These are phyloP conservation scores for Turnix velox DNA, from an alignment of 2,113 vertebrate genomes.

Conservation along the genomic window DNA sequence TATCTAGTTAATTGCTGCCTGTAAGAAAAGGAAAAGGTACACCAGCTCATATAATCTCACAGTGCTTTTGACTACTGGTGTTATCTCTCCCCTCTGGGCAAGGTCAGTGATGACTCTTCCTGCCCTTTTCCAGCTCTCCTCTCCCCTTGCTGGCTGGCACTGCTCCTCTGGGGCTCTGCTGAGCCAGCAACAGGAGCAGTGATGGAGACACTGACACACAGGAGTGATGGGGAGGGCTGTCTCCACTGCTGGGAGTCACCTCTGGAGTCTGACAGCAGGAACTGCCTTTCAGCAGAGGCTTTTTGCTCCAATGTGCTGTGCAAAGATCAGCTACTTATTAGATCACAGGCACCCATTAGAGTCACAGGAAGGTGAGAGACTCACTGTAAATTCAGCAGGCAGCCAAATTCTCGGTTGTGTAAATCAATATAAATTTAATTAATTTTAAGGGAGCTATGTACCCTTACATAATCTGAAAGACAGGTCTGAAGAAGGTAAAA, in stretches of 20 bases:
- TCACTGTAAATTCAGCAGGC: not conserved
- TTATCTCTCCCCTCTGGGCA: not conserved
- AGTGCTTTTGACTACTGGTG: not conserved
- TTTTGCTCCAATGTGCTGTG: not conserved
- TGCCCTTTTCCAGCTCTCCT: not conserved
- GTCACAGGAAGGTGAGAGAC: not conserved
- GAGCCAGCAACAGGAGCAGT: not conserved
- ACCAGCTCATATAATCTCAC: not conserved
- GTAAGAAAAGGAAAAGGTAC: not conserved
- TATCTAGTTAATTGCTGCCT: not conserved
- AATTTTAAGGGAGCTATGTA: not conserved
- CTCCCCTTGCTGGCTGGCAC: not conserved
- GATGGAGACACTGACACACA: not conserved
- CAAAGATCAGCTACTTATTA: not conserved
- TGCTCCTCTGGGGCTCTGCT: not conserved
- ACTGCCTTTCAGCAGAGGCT: not conserved
- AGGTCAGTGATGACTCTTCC: not conserved
- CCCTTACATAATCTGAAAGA: not conserved
- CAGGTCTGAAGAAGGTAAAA: not conserved
- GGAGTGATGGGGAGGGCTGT: rapidly evolving
- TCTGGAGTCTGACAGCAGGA: not conserved
- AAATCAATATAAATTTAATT: not conserved
- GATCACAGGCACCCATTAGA: not conserved
- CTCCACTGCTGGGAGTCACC: not conserved
- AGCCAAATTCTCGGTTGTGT: not conserved